Evolutionary conservation across 2,113 vertebrate genomes (phyloP).

Genomic region (Limnothrissa miodon): DNA sequence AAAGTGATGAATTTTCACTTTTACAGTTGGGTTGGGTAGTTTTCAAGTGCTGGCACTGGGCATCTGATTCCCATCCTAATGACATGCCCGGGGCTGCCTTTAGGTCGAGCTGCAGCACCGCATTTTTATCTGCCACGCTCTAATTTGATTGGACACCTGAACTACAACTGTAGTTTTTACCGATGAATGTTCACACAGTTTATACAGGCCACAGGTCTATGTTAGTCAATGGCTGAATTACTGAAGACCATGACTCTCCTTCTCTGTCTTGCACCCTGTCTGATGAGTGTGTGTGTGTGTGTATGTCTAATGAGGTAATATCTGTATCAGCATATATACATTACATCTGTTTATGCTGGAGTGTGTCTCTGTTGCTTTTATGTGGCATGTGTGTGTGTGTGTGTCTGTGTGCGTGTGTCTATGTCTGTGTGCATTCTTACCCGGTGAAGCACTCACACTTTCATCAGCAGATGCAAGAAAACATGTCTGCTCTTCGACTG

Average conservation of each 20-base stretch:
- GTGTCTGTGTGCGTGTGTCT: neutral
- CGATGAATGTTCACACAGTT: conserved; percentile 8
- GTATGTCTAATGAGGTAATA: neutral
- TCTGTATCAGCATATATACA: neutral
- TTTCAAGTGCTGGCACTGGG: conserved; percentile 85
- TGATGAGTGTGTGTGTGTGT: neutral
- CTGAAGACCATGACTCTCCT: neutral
- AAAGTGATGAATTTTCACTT: conserved; percentile 97
- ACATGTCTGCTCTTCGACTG: neutral
- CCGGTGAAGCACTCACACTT: neutral
- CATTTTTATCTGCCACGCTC: conserved; percentile 91
- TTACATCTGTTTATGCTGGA: neutral
- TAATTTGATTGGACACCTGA: conserved; percentile 65
- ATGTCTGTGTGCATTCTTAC: neutral
- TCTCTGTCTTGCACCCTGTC: neutral
- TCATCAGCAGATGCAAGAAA: conserved; percentile 19
- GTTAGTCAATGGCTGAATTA: neutral
- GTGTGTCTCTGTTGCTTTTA: neutral
- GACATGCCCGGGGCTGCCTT: conserved; percentile 92
- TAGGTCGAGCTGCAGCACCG: conserved; percentile 88
- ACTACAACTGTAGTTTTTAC: conserved; percentile 40
- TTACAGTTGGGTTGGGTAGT: conserved; percentile 80
- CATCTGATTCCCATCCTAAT: conserved; percentile 97
- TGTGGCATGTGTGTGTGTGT: neutral
- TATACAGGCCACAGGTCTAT: neutral